Evolutionary conservation across 53 echinoderm and acorn worm species (phyloP).

Genomic region (Zoroaster sp.): DNA sequence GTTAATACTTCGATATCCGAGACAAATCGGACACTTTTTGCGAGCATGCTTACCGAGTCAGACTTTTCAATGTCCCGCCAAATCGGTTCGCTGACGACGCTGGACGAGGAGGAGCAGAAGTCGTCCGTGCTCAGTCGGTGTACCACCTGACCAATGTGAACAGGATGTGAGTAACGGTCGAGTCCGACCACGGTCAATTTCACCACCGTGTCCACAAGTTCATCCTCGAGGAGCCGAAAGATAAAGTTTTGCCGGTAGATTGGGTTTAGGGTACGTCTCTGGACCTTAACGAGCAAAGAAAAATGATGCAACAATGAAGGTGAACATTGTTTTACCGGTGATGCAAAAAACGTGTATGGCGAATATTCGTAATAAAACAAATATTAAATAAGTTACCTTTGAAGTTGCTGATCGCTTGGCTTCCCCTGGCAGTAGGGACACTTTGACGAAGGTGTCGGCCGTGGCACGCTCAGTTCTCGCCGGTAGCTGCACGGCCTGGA

Average conservation of each 20-base stretch:
- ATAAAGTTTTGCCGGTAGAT: constrained; percentile 81
- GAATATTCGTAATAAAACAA: neutral
- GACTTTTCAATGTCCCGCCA: constrained; percentile 69
- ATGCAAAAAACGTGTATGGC: no score
- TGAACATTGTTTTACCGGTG: no score
- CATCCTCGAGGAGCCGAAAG: constrained; percentile 64
- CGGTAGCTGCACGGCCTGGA: constrained; percentile 79
- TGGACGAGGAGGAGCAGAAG: constrained; percentile 1
- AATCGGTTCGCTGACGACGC: constrained; percentile 37
- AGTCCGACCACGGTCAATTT: constrained; percentile 71
- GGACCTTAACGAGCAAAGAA: constrained; percentile 2
- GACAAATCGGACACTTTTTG: no score
- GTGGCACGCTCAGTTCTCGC: constrained; percentile 57
- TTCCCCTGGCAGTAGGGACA: constrained; percentile 74
- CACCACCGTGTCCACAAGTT: constrained; percentile 42
- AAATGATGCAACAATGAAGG: no score
- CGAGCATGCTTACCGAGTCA: constrained; percentile 44
- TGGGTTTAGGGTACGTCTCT: constrained; percentile 67
- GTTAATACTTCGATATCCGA: no score
- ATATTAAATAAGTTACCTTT: neutral
- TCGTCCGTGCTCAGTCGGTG: constrained; percentile 62
- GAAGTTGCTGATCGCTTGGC: constrained; percentile 63
- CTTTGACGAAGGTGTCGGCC: constrained; percentile 70
- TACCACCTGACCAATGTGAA: constrained; percentile 67
- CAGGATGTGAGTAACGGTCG: constrained; percentile 77